Conservation (phyloP, 2,888 invertebrate species). For the Drosophila multiciliata region DNA sequence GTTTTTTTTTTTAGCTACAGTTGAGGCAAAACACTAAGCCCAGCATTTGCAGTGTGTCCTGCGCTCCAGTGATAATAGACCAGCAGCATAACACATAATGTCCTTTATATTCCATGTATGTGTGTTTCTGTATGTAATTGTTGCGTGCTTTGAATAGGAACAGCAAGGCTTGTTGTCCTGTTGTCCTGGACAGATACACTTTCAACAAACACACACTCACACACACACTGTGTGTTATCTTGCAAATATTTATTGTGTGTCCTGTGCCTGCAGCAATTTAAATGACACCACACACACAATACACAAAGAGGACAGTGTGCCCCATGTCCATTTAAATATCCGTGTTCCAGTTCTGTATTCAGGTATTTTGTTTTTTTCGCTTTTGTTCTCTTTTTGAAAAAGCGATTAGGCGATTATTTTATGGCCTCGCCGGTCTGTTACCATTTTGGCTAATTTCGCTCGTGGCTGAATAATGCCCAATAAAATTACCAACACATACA, state of each 20-base stretch:
- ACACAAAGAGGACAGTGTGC: conserved; percentile 14
- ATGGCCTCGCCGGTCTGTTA: conserved; percentile 33
- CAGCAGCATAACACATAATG: conserved; percentile 30
- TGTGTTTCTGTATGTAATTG: conserved; percentile 30
- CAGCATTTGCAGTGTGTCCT: conserved; percentile 12
- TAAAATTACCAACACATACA: conserved; percentile 45
- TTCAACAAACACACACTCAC: conserved; percentile 9
- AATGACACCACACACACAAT: conserved; percentile 42
- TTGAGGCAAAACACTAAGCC: conserved; percentile 33
- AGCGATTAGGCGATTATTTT: conserved; percentile 50
- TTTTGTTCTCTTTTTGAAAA: conserved; percentile 32
- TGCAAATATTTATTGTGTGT: conserved; percentile 59
- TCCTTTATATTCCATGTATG: conserved; percentile 20
- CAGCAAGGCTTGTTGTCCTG: conserved; percentile 22
- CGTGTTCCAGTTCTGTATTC: conserved; percentile 17
- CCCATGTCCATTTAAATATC: conserved; percentile 25
- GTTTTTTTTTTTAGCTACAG: conserved; percentile 12
- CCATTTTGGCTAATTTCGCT: conserved; percentile 46
- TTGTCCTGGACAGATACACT: conserved; percentile 26
- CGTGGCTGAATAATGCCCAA: conserved; percentile 43
- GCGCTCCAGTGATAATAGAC: conserved; percentile 52
- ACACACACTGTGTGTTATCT: conserved; percentile 32
- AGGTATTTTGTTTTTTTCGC: conserved; percentile 21
- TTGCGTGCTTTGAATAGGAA: conserved; percentile 56
- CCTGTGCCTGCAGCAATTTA: conserved; percentile 55